phyloP scores from a whole-genome alignment of 1,140 invertebrate genomes.

The Galendromus occidentalis region DNA sequence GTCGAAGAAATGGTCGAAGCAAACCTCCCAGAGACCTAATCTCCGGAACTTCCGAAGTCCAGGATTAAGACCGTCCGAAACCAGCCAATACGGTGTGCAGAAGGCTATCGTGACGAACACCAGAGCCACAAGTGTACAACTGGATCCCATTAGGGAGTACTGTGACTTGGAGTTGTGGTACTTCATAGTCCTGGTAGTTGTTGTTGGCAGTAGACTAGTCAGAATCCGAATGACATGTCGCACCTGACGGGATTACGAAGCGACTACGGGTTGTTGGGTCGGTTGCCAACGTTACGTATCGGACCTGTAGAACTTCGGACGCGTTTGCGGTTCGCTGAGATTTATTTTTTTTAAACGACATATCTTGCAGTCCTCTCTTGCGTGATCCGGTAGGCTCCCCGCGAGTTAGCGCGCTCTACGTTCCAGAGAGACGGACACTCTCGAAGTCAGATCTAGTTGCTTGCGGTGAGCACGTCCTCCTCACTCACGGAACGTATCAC shows the following conservation, averaged over 20 bases:
- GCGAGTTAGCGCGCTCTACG: neutral
- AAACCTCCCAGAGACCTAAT: conserved; percentile 77
- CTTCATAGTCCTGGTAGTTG: neutral
- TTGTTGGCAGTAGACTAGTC: neutral
- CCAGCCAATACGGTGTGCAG: conserved; percentile 75
- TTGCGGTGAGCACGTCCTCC: neutral
- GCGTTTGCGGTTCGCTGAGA: no score
- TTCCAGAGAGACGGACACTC: neutral
- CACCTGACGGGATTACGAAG: neutral
- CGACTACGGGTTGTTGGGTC: neutral
- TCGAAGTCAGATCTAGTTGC: neutral
- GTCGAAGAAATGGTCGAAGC: conserved; percentile 62
- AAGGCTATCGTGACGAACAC: conserved; percentile 54
- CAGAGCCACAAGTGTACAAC: conserved; percentile 20
- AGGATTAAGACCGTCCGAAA: conserved; percentile 39
- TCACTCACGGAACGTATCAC: neutral
- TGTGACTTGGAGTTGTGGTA: conserved; percentile 1
- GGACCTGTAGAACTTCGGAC: neutral
- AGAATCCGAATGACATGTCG: neutral
- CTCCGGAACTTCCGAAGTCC: conserved; percentile 31
- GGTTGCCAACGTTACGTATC: conserved; percentile 8
- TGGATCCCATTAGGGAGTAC: neutral
- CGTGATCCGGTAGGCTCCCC: no score
- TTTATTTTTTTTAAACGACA: neutral
- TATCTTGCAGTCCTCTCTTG: no score